These are phyloP conservation scores for Ataeniobius toweri DNA, from an alignment of 2,797 vertebrate species.

Conservation along the genomic window DNA sequence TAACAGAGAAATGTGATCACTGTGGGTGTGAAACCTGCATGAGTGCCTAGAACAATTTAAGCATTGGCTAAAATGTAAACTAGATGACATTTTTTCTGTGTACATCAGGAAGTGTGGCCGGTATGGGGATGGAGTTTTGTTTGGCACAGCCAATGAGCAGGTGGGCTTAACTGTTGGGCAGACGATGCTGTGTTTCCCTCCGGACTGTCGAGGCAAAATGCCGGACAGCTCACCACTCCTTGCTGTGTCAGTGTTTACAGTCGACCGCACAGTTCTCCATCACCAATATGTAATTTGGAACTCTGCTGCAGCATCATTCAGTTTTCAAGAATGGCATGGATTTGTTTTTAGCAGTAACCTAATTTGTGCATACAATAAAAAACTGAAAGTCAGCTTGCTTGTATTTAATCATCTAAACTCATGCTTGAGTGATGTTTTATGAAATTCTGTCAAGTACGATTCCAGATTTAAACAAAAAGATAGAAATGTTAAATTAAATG, in stretches of 20 bases:
- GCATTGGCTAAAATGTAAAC: conserved; percentile 40
- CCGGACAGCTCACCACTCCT: conserved; percentile 39
- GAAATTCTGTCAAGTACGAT: too few relatives aligned
- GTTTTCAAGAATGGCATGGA: conserved; percentile 1
- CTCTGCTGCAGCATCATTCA: not conserved
- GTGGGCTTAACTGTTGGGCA: conserved; percentile 52
- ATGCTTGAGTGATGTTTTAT: not conserved
- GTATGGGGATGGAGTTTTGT: conserved; percentile 32
- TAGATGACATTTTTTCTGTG: conserved; percentile 34
- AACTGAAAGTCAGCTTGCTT: not conserved
- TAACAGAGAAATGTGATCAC: conserved; percentile 58
- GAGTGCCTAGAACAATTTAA: conserved; percentile 57
- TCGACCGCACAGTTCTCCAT: conserved; percentile 14
- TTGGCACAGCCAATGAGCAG: conserved; percentile 58
- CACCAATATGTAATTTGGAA: conserved; percentile 17
- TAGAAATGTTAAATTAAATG: not conserved
- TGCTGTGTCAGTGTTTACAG: conserved; percentile 18
- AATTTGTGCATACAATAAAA: not conserved
- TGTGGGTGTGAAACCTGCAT: conserved; percentile 67
- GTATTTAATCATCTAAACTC: not conserved
- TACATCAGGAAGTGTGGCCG: conserved; percentile 45
- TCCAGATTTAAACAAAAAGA: too few relatives aligned
- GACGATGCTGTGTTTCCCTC: conserved; percentile 33
- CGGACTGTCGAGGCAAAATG: conserved; percentile 48
- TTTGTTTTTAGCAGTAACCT: not conserved